Percentiles rank a stretch among this genome's conserved stretches.
These are phyloP conservation scores for Allygus modestus DNA, from an alignment of 2,888 invertebrate genomes.

Conservation along the genomic window DNA sequence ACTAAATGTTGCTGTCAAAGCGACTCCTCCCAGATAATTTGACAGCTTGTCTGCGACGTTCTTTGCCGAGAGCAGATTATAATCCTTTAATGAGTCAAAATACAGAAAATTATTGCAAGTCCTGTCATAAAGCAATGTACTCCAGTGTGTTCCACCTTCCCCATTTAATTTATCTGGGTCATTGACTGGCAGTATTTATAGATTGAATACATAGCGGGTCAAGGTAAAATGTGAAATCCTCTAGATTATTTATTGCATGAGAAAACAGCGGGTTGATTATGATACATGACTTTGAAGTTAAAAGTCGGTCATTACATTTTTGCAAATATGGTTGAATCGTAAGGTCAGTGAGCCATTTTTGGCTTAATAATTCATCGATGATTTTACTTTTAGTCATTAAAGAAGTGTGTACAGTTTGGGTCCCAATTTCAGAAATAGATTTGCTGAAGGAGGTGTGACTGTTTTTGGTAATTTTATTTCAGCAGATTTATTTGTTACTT, in stretches of 20 bases:
- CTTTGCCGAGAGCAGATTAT: conserved; percentile 1
- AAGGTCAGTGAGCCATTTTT: conserved; percentile 16
- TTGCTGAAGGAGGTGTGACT: not conserved
- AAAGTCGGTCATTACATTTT: conserved; percentile 4
- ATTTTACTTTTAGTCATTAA: conserved; percentile 19
- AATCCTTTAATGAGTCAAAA: conserved; percentile 21
- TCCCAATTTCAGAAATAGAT: not conserved
- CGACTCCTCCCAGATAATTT: conserved; percentile 24
- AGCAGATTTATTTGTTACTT: not conserved
- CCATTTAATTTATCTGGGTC: not conserved
- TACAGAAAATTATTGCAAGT: not conserved
- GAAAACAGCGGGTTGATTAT: not conserved
- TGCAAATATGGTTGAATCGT: conserved; percentile 12
- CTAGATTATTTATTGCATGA: conserved; percentile 22
- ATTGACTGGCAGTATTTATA: not conserved
- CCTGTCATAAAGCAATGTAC: conserved; percentile 19
- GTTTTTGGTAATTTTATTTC: not conserved
- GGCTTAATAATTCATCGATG: not conserved
- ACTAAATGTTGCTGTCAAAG: not conserved
- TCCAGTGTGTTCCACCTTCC: conserved; percentile 39
- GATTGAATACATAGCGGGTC: conserved; percentile 6
- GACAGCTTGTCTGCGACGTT: not conserved
- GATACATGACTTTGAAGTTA: conserved; percentile 12
- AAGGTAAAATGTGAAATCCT: conserved; percentile 9
- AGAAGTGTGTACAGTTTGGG: conserved; percentile 6